phyloP scores from a whole-genome alignment of 1,140 invertebrate species.

The Periplaneta americana region DNA sequence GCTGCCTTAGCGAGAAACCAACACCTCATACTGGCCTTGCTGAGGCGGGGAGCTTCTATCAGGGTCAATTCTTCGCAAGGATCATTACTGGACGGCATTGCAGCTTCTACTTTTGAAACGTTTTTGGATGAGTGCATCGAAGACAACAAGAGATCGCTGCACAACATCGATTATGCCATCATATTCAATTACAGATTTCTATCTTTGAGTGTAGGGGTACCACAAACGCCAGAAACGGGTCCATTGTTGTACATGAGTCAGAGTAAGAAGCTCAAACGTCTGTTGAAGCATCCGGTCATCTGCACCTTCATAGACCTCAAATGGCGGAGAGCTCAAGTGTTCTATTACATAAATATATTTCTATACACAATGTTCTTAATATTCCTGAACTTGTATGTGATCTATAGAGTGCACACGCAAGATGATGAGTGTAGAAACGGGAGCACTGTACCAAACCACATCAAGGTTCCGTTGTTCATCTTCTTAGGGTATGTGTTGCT shows the following conservation, averaged over 20 bases:
- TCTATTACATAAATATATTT: constrained; percentile 64
- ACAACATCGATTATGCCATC: constrained; percentile 64
- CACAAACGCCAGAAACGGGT: constrained; percentile 46
- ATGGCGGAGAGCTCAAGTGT: constrained; percentile 65
- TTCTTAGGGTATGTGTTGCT: neutral
- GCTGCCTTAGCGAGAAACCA: constrained; percentile 61
- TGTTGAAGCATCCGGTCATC: constrained; percentile 74
- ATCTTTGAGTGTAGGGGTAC: neutral
- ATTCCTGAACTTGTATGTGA: constrained; percentile 56
- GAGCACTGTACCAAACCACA: too few relatives aligned
- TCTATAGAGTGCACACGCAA: constrained; percentile 27
- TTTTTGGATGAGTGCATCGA: constrained; percentile 64
- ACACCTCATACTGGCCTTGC: constrained; percentile 50
- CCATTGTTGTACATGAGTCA: constrained; percentile 58
- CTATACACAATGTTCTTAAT: constrained; percentile 66
- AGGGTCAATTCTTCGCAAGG: constrained; percentile 59
- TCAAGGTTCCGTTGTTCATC: too few relatives aligned
- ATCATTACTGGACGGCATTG: constrained; percentile 59
- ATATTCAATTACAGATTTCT: constrained; percentile 46
- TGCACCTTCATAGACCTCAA: constrained; percentile 75
- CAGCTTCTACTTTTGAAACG: constrained; percentile 55
- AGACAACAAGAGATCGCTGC: constrained; percentile 49
- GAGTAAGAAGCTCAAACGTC: constrained; percentile 51
- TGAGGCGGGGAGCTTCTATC: constrained; percentile 63
- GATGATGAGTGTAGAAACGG: neutral